phyloP scores from a whole-genome alignment of 2,797 vertebrate genomes.

The Pagetopsis macropterus region DNA sequence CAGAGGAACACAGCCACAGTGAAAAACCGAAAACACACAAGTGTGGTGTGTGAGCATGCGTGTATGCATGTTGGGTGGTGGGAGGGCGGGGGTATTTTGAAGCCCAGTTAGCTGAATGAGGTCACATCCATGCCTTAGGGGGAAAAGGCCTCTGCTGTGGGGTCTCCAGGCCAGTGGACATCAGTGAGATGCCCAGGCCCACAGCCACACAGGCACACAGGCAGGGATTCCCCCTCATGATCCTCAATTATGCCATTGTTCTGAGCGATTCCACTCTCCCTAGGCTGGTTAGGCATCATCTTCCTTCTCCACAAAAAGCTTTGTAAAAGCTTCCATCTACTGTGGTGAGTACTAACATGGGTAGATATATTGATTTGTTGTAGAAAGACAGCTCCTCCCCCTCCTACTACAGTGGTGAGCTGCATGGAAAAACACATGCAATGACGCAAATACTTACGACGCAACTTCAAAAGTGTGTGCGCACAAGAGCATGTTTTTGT shows the following conservation, averaged over 20 bases:
- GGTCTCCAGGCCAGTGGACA: slow-evolving; percentile 74
- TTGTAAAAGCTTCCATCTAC: slow-evolving; percentile 81
- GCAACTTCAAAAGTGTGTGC: slow-evolving; percentile 3
- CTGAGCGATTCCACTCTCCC: slow-evolving; percentile 72
- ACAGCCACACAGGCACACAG: slow-evolving; percentile 58
- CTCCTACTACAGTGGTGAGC: slow-evolving; percentile 59
- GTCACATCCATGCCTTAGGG: slow-evolving; percentile 78
- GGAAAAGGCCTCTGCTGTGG: slow-evolving; percentile 60
- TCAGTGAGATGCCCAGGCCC: slow-evolving; percentile 65
- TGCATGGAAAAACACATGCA: slow-evolving; percentile 60
- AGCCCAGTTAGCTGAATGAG: slow-evolving; percentile 75
- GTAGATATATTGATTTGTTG: slow-evolving; percentile 85
- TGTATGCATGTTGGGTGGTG: slow-evolving; percentile 41
- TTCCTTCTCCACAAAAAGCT: slow-evolving; percentile 76
- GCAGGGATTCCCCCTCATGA: slow-evolving; percentile 63
- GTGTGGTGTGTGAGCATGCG: slow-evolving; percentile 50
- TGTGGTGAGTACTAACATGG: slow-evolving; percentile 75
- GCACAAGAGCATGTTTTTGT: slow-evolving; percentile 20
- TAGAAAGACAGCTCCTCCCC: slow-evolving; percentile 74
- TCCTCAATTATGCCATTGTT: slow-evolving; percentile 85
- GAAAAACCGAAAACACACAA: slow-evolving; percentile 50
- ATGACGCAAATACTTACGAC: slow-evolving; percentile 13
- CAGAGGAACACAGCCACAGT: slow-evolving; percentile 34
- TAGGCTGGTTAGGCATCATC: slow-evolving; percentile 76
- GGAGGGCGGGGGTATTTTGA: slow-evolving; percentile 38